Conservation (phyloP, 2,113 vertebrate genomes). For the Charina bottae region DNA sequence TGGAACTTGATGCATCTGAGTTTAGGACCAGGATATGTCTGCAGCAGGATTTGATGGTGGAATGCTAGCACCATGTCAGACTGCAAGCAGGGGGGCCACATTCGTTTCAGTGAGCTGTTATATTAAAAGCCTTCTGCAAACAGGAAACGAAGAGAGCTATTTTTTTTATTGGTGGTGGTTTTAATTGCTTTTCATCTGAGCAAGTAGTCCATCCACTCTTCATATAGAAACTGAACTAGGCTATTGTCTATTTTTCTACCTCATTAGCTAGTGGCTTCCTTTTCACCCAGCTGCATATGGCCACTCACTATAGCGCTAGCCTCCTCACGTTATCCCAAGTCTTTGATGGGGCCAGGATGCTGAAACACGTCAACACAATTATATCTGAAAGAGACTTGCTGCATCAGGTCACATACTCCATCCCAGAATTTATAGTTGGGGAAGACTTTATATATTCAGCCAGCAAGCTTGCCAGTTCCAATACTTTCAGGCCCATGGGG, state of each 20-base stretch:
- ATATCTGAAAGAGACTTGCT: background rate
- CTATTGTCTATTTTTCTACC: background rate
- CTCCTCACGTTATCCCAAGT: background rate
- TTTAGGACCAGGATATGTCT: background rate
- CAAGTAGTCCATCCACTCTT: background rate
- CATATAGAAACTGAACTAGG: background rate
- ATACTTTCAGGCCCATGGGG: background rate
- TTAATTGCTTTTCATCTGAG: background rate
- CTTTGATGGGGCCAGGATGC: background rate
- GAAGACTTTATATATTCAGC: background rate
- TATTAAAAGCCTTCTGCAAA: background rate
- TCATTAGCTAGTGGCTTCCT: background rate
- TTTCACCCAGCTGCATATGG: background rate
- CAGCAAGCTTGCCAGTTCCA: background rate
- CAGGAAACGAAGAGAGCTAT: background rate
- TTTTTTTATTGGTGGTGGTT: background rate
- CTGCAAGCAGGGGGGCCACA: background rate
- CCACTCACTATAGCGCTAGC: too few species aligned
- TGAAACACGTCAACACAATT: background rate
- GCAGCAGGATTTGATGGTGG: background rate
- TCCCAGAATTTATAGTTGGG: background rate
- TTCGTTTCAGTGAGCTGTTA: background rate
- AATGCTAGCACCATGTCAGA: background rate
- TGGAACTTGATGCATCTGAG: background rate
- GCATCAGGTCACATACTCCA: background rate